phyloP scores from a whole-genome alignment of 2,888 invertebrate species.

The Diplolepis rosae region DNA sequence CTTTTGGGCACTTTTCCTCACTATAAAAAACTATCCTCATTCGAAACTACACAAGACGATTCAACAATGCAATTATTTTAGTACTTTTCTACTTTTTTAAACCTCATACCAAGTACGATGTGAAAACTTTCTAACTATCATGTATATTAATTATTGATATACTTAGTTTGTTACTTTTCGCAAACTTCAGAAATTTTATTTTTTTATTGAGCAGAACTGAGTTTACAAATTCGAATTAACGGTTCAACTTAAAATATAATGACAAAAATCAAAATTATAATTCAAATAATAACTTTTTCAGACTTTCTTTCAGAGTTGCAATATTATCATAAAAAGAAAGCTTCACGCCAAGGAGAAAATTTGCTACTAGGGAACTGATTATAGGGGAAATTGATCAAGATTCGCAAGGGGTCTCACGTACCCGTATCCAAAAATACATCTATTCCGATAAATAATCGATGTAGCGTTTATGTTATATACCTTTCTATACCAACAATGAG shows the following conservation, averaged over 20 bases:
- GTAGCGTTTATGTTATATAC: constrained; percentile 47
- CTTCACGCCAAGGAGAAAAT: neutral
- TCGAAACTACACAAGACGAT: neutral
- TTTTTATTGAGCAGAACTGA: too few relatives aligned
- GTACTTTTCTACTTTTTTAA: neutral
- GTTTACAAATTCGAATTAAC: too few relatives aligned
- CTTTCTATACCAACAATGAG: constrained; percentile 14
- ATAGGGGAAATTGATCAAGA: neutral
- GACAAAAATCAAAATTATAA: too few relatives aligned
- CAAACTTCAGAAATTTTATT: too few relatives aligned
- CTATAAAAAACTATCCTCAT: neutral
- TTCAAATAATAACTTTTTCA: too few relatives aligned
- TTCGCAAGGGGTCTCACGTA: constrained; percentile 35
- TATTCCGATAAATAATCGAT: constrained; percentile 56
- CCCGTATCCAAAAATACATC: constrained; percentile 6
- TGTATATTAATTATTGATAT: neutral
- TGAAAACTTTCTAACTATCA: too few relatives aligned
- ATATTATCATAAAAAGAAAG: too few relatives aligned
- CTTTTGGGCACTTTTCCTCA: constrained; percentile 7
- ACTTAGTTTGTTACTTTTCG: too few relatives aligned
- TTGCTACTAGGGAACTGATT: neutral
- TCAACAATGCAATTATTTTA: neutral
- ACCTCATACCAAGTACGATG: too few relatives aligned
- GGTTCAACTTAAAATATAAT: too few relatives aligned
- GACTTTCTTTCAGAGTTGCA: too few relatives aligned